Percentiles rank a stretch among this genome's conserved stretches.
phyloP scores from a whole-genome alignment of 2,113 vertebrate genomes.

The Myxocyprinus asiaticus region DNA sequence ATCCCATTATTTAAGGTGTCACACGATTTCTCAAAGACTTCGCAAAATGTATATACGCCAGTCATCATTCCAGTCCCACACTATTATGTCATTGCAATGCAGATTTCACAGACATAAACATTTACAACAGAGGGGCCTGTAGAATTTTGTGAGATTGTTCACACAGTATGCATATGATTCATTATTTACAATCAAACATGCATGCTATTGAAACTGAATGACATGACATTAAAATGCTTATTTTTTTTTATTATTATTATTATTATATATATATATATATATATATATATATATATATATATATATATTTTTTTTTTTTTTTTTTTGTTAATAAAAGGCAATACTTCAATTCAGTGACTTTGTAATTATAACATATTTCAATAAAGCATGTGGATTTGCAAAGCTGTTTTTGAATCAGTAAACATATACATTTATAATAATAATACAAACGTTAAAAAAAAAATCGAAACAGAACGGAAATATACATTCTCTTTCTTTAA shows the following conservation, averaged over 20 bases:
- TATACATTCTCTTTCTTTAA: constrained; percentile 18
- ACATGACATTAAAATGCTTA: neutral
- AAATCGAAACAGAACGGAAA: neutral
- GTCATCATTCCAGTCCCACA: neutral
- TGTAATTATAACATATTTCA: neutral
- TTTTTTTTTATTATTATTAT: neutral
- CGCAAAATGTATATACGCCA: neutral
- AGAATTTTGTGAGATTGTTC: neutral
- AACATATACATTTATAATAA: constrained; percentile 30
- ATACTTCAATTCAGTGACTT: neutral
- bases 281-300: no score
- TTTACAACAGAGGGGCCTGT: neutral
- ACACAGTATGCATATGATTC: neutral
- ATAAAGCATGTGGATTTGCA: constrained; percentile 13
- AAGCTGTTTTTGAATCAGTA: constrained; percentile 10
- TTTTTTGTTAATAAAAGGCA: neutral
- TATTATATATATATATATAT: no score
- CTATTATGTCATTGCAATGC: neutral
- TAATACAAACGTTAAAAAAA: constrained; percentile 36
- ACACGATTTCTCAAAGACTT: constrained; percentile 26
- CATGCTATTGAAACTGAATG: neutral
- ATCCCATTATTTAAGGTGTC: constrained; percentile 34
- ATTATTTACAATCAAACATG: constrained; percentile 12
- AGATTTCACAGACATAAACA: neutral
- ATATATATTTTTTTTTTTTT: no score